Base-by-base conservation (phyloP, 1,140 invertebrate species). In the Samia ricini region DNA sequence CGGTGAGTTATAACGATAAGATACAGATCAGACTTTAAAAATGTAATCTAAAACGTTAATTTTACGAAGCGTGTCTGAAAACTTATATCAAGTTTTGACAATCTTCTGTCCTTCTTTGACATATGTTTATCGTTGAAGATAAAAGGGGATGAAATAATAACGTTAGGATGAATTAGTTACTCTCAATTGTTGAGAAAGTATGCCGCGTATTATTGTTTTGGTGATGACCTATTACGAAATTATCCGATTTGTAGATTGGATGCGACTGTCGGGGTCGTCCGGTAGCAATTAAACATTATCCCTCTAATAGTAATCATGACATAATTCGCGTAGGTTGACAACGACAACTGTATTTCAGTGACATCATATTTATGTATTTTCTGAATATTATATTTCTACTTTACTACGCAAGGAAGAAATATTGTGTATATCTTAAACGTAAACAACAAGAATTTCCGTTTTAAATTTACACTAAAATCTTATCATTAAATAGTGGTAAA, bases 151-250 rank as follows among this genome's bases (percentile, higher is more conserved):
- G 66, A 74, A 65, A 55, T 12, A 33, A 50, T 33, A 59, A 66
- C 64, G 68, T 64, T 71, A 68, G 72, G 67, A 64, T 64, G 56
- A 59, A 77, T 76, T 79, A 77, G 79, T 79, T 75, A 78, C 71
- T 77, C 76, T 77, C 74, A 71, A 64, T 72, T 71, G 69, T 63
- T 76, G 79, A 70, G 81, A 87, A 88, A 85, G 81, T 88, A 69
- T 85, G 84, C 72, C 76, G 76, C 69, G 67, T 81, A 83, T 84
- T 85, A 86, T 83, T 88, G 81, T 88, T 87, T 85, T 85, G 80
- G 67, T 80, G 72, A 69, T 73, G 77, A 79, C 72, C 74, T 85
- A 81, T 88, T 85, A 83, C 76, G 85, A 85, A 84, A 85, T 84
- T 69, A 67, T 51, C 69, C 69, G 72, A 71, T 70, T 74, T 65